Base-by-base conservation (phyloP, 37 sponge, comb jelly and placozoan species). In the Axinella damicornis region DNA sequence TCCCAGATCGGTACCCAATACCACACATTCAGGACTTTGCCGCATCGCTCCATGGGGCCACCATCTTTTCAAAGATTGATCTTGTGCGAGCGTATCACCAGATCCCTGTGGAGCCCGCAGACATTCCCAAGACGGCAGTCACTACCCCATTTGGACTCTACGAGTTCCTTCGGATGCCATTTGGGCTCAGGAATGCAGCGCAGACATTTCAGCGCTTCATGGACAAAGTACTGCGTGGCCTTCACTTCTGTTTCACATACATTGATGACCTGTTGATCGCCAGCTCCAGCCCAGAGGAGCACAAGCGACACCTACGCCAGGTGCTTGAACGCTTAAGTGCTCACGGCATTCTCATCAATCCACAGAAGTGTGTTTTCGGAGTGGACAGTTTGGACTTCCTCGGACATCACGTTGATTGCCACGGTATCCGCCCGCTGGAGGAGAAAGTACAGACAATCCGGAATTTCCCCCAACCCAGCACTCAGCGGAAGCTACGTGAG, bases 61-160 rank as follows among this genome's bases (percentile, higher is more conserved):
- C n/a, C n/a, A n/a, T n/a, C n/a, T n/a, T n/a, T n/a, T n/a, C n/a
- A n/a, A n/a, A n/a, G n/a, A n/a, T n/a, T n/a, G n/a, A n/a, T n/a
- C n/a, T n/a, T n/a, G n/a, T n/a, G n/a, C n/a, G n/a, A n/a, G n/a
- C n/a, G n/a, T n/a, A n/a, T n/a, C n/a, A 87, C 33, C 87, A 87
- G 53, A 87, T 87, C 2, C 80, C 80, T 24, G 87, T 87, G 34
- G 80, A 79, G 32, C 79, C 78, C 19, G 69, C 58, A 16, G 78
- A 85, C 58, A 70, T 85, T 6, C 86, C 86, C 16, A 78, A 85
- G 39, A 76, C 85, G 13, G 85, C 77, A 21, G 57, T 86, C 53
- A 86, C 32, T 40, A 86, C n/a, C n/a, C n/a, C n/a, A n/a, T n/a
- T n/a, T n/a, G n/a, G n/a, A n/a, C n/a, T n/a, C n/a, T n/a, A n/a